Percentiles rank a stretch among this genome's conserved stretches.
Evolutionary conservation across 2,113 vertebrate genomes (phyloP).

Genomic region (Hydropotes inermis): DNA sequence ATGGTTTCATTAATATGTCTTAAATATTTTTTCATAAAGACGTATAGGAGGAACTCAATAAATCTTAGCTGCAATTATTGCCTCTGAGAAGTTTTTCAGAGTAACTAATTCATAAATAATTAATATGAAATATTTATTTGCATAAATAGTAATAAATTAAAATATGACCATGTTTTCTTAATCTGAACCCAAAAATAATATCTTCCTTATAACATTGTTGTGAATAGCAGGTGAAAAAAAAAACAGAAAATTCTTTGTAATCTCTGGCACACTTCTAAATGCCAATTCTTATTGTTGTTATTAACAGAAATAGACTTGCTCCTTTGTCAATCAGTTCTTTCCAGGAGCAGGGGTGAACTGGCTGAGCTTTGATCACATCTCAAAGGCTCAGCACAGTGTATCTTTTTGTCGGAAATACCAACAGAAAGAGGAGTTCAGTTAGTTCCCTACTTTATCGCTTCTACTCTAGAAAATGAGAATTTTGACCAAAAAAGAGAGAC

Average conservation of each 20-base stretch:
- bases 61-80: background rate
- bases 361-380: background rate
- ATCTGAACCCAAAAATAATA: background rate
- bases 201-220: background rate
- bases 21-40: background rate
- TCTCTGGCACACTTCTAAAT: background rate
- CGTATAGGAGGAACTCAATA: background rate
- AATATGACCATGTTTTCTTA: background rate
- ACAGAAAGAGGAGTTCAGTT: background rate
- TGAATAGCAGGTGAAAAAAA: background rate
- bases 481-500: background rate
- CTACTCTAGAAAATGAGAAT: background rate
- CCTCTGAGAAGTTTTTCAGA: background rate
- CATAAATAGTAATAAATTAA: background rate
- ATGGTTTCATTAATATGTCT: background rate
- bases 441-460: accelerated
- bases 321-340: background rate
- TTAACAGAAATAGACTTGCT: background rate
- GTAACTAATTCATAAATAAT: background rate
- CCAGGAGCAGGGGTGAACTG: accelerated
- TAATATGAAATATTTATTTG: background rate
- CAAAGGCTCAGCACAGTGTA: background rate
- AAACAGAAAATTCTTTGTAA: background rate
- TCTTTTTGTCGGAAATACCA: background rate
- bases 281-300: background rate